phyloP scores from a whole-genome alignment of 37 sponge, comb jelly and placozoan genomes.

The Ephydatia muelleri region DNA sequence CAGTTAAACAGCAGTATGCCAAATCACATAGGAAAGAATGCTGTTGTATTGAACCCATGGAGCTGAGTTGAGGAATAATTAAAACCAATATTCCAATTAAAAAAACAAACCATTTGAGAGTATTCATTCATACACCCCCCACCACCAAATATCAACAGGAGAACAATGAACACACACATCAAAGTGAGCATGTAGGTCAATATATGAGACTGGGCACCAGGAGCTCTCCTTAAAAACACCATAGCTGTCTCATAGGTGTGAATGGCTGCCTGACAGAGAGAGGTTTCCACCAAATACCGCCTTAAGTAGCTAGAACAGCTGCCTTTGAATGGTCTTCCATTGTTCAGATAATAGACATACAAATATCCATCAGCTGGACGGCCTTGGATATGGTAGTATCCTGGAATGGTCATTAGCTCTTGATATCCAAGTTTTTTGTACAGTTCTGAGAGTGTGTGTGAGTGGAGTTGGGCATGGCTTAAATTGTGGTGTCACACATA shows the following conservation, averaged over 20 bases:
- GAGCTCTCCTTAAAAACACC: not conserved
- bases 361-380: conserved; percentile 27
- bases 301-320: not conserved
- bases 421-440: conserved; percentile 10
- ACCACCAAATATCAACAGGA: not conserved
- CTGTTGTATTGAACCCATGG: not conserved
- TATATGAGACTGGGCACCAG: not conserved
- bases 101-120: too few species aligned
- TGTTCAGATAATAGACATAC: conserved; percentile 23
- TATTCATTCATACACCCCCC: not conserved
- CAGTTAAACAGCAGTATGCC: too few species aligned
- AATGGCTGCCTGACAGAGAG: not conserved
- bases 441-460: conserved; percentile 22
- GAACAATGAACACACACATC: not conserved
- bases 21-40: too few species aligned
- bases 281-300: not conserved
- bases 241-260: not conserved
- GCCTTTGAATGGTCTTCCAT: conserved; percentile 16
- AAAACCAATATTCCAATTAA: not conserved
- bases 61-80: too few species aligned
- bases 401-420: not conserved
- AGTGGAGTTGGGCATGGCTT: conserved; percentile 18
- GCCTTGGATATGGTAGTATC: conserved; percentile 13
- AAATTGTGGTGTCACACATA: conserved; percentile 15
- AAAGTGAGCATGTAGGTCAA: not conserved